Conservation (phyloP, 2,797 vertebrate genomes). For the Lophura swinhoii region DNA sequence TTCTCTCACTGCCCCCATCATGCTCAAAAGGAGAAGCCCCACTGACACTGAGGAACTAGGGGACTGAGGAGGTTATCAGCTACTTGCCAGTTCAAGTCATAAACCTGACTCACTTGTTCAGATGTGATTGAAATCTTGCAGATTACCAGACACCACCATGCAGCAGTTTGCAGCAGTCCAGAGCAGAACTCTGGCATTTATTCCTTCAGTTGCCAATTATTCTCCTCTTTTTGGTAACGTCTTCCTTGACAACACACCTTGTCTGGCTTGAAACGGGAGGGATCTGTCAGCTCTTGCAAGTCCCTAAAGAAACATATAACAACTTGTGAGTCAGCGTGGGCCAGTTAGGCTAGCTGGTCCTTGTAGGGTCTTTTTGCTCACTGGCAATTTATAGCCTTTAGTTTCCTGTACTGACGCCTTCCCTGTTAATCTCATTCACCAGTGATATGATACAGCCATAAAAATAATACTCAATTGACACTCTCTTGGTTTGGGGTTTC, state of each 20-base stretch:
- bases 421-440: neutral
- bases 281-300: neutral
- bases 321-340: neutral
- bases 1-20: neutral
- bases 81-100: neutral
- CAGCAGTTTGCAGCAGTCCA: neutral
- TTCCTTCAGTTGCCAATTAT: neutral
- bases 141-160: accelerated
- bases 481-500: neutral
- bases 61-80: neutral
- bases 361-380: neutral
- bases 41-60: neutral
- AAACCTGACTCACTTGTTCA: neutral
- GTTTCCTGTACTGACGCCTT: neutral
- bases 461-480: neutral
- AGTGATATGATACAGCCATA: neutral
- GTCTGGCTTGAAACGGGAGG: neutral
- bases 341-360: neutral
- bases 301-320: neutral
- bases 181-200: neutral
- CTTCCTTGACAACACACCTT: neutral
- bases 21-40: neutral
- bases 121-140: neutral
- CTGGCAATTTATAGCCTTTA: neutral
- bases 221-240: neutral